Percentiles rank a stretch among this genome's conserved stretches.
phyloP scores from a whole-genome alignment of 2,888 invertebrate species.

The Byasa hedistus region DNA sequence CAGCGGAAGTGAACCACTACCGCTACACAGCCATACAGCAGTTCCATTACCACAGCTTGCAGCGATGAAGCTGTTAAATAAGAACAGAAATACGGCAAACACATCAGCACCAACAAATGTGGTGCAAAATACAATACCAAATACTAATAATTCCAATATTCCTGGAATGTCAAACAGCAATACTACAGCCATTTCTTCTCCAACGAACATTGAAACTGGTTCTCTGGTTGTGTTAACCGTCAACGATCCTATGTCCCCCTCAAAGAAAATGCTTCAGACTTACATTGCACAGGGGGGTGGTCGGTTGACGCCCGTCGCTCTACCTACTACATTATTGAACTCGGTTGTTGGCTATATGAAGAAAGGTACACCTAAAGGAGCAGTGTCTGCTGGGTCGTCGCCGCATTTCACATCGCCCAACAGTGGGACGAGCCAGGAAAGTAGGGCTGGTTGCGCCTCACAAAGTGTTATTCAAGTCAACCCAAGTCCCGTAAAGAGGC shows the following conservation, averaged over 20 bases:
- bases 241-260: conserved; percentile 63
- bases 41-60: conserved; percentile 27
- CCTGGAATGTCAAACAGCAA: conserved; percentile 37
- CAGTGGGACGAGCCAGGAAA: conserved; percentile 57
- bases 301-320: conserved; percentile 57
- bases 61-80: conserved; percentile 36
- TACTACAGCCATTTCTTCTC: conserved; percentile 45
- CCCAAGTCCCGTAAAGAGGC: conserved; percentile 54
- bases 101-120: conserved; percentile 31
- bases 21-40: conserved; percentile 7
- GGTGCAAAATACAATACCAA: conserved; percentile 34
- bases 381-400: conserved; percentile 62
- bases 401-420: conserved; percentile 62
- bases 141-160: conserved; percentile 33
- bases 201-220: conserved; percentile 62
- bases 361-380: conserved; percentile 55
- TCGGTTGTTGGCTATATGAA: conserved; percentile 69
- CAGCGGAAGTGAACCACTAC: conserved; percentile 20
- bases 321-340: conserved; percentile 58
- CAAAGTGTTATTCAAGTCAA: conserved; percentile 48
- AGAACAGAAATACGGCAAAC: conserved; percentile 28
- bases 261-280: conserved; percentile 70
- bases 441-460: conserved; percentile 41
- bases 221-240: conserved; percentile 69
- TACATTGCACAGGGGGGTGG: conserved; percentile 64